Evolutionary conservation across 2,113 vertebrate species (phyloP).

Genomic region (Sinocyclocheilus anophthalmus): DNA sequence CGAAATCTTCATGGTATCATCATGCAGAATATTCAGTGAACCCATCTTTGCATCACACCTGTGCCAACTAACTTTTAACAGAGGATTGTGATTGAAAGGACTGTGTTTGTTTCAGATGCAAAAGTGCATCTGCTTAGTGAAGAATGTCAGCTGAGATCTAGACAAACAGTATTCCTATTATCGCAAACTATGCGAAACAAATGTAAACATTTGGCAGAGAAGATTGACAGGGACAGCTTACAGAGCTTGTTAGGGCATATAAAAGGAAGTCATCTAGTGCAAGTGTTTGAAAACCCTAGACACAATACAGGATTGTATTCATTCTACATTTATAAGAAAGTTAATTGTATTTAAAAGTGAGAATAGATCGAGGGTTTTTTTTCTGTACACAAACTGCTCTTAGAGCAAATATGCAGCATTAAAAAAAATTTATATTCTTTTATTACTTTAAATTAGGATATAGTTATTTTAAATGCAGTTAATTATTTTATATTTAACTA

Average conservation of each 20-base stretch:
- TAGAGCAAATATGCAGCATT: not conserved
- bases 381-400: too few species aligned
- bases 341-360: not conserved
- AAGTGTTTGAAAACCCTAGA: not conserved
- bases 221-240: conserved; percentile 18
- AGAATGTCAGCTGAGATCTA: not conserved
- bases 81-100: not conserved
- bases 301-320: not conserved
- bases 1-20: conserved; percentile 45
- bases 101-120: not conserved
- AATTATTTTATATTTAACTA: not conserved
- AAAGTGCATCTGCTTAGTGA: not conserved
- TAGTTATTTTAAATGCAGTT: too few species aligned
- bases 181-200: not conserved
- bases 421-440: not conserved
- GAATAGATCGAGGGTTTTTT: too few species aligned
- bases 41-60: conserved; percentile 44
- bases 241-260: not conserved
- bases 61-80: not conserved
- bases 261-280: not conserved
- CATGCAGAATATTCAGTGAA: conserved; percentile 46
- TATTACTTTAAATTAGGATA: not conserved
- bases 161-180: not conserved
- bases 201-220: conserved; percentile 15
- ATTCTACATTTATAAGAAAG: too few species aligned